Base-by-base conservation (phyloP, 53 echinoderm and acorn worm genomes). In the Echinometra lucunter region DNA sequence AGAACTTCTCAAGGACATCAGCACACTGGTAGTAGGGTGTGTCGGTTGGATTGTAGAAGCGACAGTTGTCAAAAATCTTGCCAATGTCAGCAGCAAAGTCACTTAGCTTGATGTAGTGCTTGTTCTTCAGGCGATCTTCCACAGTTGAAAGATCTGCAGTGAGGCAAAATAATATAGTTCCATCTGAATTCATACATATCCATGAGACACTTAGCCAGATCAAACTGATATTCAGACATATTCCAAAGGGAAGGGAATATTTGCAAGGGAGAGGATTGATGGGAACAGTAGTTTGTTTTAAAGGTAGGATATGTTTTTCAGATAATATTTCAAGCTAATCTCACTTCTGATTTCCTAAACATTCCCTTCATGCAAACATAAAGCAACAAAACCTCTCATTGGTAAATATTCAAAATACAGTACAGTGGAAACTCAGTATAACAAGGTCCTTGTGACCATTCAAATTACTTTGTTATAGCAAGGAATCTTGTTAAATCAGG, bases 1-100 rank as follows among this genome's bases (percentile, higher is more conserved):
- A 99, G 95, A 99, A 99, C 88, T 99, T 99, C 95, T 99, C 99
- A 42, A 99, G 81, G 93, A 99, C 96, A 88, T 98, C 99, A 3
- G 99, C 98, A 95, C 99, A 99, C 94, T 99, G 98, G 96, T 97
- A 99, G 96, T 98, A 99, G 25, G 98, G 95, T 25, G 99, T 98
- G 95, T 99, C 99, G 30, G 95, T 96, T 4, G 99, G 96, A 74
- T 99, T 99, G 96, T 99, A 99, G 95, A 95, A 97, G 47, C 99
- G 99, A 74, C 99, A 98, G 95, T 98, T 98, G 95, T 99, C 99
- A 58, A 99, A 99, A 93, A 99, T 95, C 88, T 96, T 96, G 75
- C 98, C 96, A 35, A 99, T 96, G 91, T 99, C 99, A 19, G 95
- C 95, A 42, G 96, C 96, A 90, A 99, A 99, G 95, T 99, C 99